Evolutionary conservation across 2,797 vertebrate species (phyloP), one percentile per base, ranked within the genome.

Genomic region (Dendrocincla fuliginosa): DNA sequence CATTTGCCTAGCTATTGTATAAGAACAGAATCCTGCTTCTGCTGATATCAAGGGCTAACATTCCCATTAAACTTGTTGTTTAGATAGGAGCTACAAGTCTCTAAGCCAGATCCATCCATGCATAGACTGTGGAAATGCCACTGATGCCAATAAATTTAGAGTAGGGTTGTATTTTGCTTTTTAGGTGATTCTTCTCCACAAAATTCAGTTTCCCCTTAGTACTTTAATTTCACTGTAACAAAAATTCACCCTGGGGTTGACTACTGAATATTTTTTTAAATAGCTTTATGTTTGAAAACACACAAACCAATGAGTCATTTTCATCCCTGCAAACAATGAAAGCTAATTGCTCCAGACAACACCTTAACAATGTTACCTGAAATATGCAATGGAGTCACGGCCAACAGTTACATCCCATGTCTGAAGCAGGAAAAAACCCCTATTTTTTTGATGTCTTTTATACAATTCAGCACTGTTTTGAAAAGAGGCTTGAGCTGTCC

Each of bases 391-490:
- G 57, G 39, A 56, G 49, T 74, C 35, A 42, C 39, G 37, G 37
- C 49, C 44, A 55, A 19, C 30, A 80, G 46, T 89, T 82, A 56
- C 7, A 84, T 2, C 7, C 42, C 3, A 2, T 84, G 79, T 23
- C 30, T 75, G 39, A 76, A 88, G 23, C 37, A 78, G 49, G 4
- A 86, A 50, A 64, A 59, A 2, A 0, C 0, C 3, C 5, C 3
- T 6, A 0, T 22, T 81, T 85, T 76, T 88, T 71, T 73, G 37
- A 18, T 80, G 42, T 16, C 49, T 83, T 67, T 64, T 80, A 25
- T 35, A 50, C 41, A 93, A 59, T 59, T 59, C 59, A 77, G n/a
- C n/a, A 24, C 32, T 47, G n/a, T 50, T 91, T 94, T 68, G 20
- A 50, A 71, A 83, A 87, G 68, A 70, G 22, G 8, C 15, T 74